Percentiles rank a stretch among this genome's conserved stretches.
Conservation (phyloP, 2,888 invertebrate species). For the Hirudinaria manillensis region DNA sequence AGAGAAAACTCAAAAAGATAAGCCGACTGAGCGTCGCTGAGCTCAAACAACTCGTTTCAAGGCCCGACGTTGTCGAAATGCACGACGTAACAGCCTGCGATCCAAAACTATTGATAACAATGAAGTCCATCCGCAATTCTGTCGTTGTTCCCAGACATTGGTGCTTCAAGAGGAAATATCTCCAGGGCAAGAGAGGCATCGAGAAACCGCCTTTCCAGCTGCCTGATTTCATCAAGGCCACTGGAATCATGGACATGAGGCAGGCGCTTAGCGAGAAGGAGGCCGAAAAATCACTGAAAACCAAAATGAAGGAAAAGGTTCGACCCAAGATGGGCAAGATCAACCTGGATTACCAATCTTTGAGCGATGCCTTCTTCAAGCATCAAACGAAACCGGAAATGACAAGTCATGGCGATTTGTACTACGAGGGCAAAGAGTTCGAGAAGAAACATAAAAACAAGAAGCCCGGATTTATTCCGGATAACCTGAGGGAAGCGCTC, state of each 20-base stretch:
- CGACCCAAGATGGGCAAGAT: slow-evolving; percentile 97
- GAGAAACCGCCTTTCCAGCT: slow-evolving; percentile 97
- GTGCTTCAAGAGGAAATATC: slow-evolving; percentile 87
- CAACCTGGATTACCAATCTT: slow-evolving; percentile 97
- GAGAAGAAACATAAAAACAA: slow-evolving; percentile 95
- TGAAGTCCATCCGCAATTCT: slow-evolving; percentile 90
- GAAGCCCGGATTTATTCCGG: slow-evolving; percentile 93
- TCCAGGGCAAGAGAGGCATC: slow-evolving; percentile 85
- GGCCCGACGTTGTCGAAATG: slow-evolving; percentile 99
- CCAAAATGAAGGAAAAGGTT: slow-evolving; percentile 92
- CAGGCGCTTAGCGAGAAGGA: slow-evolving; percentile 90
- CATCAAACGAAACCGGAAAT: slow-evolving; percentile 99
- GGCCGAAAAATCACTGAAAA: slow-evolving; percentile 62
- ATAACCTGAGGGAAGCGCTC: slow-evolving; percentile 87
- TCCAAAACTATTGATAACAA: slow-evolving; percentile 84
- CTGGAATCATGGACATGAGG: slow-evolving; percentile 99
- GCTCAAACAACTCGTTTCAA: slow-evolving; percentile 79
- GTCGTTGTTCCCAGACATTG: slow-evolving; percentile 96
- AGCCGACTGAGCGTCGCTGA: slow-evolving; percentile 91
- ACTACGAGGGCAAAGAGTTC: slow-evolving; percentile 97
- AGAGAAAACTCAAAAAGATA: slow-evolving; percentile 86
- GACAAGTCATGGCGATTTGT: slow-evolving; percentile 96
- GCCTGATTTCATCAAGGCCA: slow-evolving; percentile 95
- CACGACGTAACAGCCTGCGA: slow-evolving; percentile 97
- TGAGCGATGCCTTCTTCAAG: slow-evolving; percentile 98